These are phyloP conservation scores for Damaliscus lunatus DNA, from an alignment of 2,113 vertebrate species.

Conservation along the genomic window DNA sequence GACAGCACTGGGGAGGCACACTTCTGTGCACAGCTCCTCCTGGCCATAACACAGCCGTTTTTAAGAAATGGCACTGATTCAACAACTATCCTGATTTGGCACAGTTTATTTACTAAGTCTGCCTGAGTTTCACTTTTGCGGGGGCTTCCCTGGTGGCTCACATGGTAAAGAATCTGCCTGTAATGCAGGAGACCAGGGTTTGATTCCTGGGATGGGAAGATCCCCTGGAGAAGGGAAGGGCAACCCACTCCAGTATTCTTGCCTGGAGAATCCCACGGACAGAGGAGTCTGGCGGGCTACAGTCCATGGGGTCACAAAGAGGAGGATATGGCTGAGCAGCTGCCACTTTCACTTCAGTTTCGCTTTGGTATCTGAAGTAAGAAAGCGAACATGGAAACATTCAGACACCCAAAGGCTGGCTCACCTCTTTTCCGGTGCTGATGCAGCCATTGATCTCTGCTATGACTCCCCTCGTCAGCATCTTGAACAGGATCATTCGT, in stretches of 20 bases:
- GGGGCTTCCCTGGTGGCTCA: background rate
- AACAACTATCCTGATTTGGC: background rate
- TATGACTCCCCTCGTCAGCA: slow-evolving; percentile 93
- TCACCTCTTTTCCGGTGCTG: slow-evolving; percentile 97
- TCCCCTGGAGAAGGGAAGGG: background rate
- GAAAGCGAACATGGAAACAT: background rate
- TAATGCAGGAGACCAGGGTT: background rate
- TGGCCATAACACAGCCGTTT: background rate
- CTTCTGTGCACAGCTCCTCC: background rate
- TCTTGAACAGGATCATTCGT: slow-evolving; percentile 98
- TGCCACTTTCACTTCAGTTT: background rate
- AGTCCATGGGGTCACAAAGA: background rate
- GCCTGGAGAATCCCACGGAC: background rate
- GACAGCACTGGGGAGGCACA: background rate
- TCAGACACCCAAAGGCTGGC: slow-evolving; percentile 37
- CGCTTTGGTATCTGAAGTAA: background rate
- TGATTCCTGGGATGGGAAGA: background rate
- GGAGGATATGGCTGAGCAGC: background rate
- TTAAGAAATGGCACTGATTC: background rate
- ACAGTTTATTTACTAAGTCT: background rate
- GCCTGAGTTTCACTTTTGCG: background rate
- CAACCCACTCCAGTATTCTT: background rate
- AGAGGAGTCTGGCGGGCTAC: background rate
- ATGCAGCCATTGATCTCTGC: slow-evolving; percentile 97
- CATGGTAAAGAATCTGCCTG: background rate